phyloP scores from a whole-genome alignment of 2,113 vertebrate species.

The Microtus montanus region DNA sequence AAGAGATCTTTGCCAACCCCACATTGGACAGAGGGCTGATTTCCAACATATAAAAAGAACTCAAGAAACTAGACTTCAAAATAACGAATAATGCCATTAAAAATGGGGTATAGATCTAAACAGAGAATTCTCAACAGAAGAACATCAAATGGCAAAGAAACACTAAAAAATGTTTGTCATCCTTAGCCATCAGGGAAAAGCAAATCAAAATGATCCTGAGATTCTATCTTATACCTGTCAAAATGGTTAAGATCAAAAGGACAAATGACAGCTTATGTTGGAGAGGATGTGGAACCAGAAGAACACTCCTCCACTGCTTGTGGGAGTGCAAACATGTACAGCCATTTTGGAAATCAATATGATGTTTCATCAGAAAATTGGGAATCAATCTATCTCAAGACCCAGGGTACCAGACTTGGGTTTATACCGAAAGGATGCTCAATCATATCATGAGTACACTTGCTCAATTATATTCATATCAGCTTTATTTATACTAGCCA shows the following conservation, averaged over 20 bases:
- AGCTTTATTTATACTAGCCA: neutral
- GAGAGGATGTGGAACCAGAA: neutral
- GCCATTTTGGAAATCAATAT: neutral
- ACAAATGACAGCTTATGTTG: neutral
- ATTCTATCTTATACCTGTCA: neutral
- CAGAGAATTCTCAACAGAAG: neutral
- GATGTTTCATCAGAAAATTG: neutral
- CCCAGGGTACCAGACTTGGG: neutral
- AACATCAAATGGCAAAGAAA: neutral
- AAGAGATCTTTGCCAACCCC: neutral
- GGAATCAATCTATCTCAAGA: neutral
- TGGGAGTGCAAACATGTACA: neutral
- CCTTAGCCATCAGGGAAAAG: neutral
- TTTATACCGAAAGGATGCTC: neutral
- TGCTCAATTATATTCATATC: neutral
- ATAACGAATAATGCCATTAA: neutral
- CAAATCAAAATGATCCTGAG: neutral
- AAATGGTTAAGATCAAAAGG: neutral
- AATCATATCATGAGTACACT: neutral
- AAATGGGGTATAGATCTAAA: neutral
- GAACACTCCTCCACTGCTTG: neutral
- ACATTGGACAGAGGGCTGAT: neutral
- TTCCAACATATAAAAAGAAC: neutral
- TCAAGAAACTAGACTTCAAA: neutral
- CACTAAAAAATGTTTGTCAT: neutral